Evolutionary conservation across 2,113 vertebrate genomes (phyloP).

Genomic region (Tachysurus vachellii): DNA sequence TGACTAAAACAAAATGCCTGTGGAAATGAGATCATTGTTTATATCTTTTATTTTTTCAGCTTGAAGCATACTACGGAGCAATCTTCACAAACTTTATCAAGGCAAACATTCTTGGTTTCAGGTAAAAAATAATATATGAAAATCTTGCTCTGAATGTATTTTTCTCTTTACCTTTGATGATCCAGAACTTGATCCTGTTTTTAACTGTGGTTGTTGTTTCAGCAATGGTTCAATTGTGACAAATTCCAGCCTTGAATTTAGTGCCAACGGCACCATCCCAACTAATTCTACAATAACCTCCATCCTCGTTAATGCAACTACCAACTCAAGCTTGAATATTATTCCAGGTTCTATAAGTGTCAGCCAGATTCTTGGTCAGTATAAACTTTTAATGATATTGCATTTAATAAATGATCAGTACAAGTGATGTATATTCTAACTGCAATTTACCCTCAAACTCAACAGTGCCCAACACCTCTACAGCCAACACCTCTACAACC

Average conservation of each 20-base stretch:
- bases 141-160: neutral
- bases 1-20: neutral
- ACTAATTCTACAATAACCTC: neutral
- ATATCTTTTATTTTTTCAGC: neutral
- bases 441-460: neutral
- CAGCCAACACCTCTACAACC: neutral
- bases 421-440: neutral
- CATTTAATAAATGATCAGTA: neutral
- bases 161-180: neutral
- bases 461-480: neutral
- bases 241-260: neutral
- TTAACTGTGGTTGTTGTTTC: neutral
- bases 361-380: neutral
- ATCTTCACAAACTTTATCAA: neutral
- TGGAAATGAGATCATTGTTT: neutral
- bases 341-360: neutral
- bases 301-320: neutral
- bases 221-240: constrained; percentile 19
- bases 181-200: neutral
- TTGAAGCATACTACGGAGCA: neutral
- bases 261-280: neutral
- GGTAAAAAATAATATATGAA: neutral
- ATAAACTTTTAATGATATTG: neutral
- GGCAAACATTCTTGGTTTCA: neutral
- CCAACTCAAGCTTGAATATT: neutral